Evolutionary conservation across 2,113 vertebrate genomes (phyloP).

Genomic region (Aegithalos caudatus): DNA sequence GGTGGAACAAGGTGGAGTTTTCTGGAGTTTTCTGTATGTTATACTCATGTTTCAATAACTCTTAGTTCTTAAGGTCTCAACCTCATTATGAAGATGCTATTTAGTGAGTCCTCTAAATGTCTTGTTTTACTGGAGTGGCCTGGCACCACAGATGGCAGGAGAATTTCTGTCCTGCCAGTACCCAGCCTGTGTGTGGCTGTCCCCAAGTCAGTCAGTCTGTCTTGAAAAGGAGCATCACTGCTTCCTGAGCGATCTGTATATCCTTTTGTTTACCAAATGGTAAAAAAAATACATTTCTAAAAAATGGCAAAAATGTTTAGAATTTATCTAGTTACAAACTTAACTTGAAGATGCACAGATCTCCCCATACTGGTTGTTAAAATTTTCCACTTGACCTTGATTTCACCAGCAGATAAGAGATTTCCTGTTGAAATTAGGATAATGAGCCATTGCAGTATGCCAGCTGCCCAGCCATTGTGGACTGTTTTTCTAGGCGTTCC

Average conservation of each 20-base stretch:
- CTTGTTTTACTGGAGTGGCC: not conserved
- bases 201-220: not conserved
- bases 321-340: not conserved
- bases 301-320: not conserved
- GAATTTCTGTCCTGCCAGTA: not conserved
- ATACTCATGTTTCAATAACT: rapidly evolving
- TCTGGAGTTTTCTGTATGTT: not conserved
- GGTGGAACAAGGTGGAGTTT: not conserved
- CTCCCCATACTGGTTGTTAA: not conserved
- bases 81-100: not conserved
- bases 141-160: not conserved
- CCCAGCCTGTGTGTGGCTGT: not conserved
- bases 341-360: not conserved
- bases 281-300: not conserved
- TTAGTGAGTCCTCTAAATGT: not conserved
- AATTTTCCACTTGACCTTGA: not conserved
- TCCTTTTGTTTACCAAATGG: not conserved
- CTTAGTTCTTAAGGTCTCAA: not conserved
- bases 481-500: not conserved
- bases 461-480: not conserved
- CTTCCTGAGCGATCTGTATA: not conserved
- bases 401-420: not conserved
- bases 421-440: not conserved
- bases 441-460: not conserved
- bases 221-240: not conserved